Evolutionary conservation across 1,140 invertebrate genomes (phyloP), one percentile per base, ranked within the genome.

Genomic region (Lepidostoma basale): DNA sequence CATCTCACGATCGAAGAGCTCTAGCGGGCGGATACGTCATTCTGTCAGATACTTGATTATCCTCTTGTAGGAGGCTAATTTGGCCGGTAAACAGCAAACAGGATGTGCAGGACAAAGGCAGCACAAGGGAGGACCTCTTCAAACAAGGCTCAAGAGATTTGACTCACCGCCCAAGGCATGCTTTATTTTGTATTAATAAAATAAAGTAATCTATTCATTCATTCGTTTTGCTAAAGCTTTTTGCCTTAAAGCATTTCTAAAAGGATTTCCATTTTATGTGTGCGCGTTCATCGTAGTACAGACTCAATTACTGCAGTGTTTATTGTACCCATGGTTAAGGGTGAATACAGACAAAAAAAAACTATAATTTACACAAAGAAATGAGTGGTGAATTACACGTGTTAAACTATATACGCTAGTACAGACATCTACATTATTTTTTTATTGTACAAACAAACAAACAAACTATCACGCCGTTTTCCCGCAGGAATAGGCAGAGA

Each of bases 81-180:
- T 63, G 26, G 23, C 44, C 28, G 10, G 42, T 45, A 45, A 47
- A 62, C 28, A 12, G 42, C 30, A 45, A 47, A 62, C 59, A 63
- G 62, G 62, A 63, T 63, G 62, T 18, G 12, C 45, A 10, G n/a
- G 12, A 63, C 62, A 63, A 63, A 63, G 44, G 42, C 42, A 16
- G 44, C 14, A 63, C 44, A 63, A 30, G 26, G 12, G 16, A 14
- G 22, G 33, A 59, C 40, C 59, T 44, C 59, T 44, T 62, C 40
- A 44, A 62, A 44, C 36, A 62, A 22, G 39, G 18, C 23, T 28
- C 10, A 44, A 62, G 40, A 62, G 59, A 62, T 45, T 56, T 44
- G 59, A 62, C 59, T 42, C 25, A 44, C 39, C 10, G 14, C 16
- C 4, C 26, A 28, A 54, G 18, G 49, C 49, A 14, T 12, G 16